Evolutionary conservation across 2,113 vertebrate genomes (phyloP), one percentile per base, ranked within the genome.

Genomic region (Gymnocephalus cernua): DNA sequence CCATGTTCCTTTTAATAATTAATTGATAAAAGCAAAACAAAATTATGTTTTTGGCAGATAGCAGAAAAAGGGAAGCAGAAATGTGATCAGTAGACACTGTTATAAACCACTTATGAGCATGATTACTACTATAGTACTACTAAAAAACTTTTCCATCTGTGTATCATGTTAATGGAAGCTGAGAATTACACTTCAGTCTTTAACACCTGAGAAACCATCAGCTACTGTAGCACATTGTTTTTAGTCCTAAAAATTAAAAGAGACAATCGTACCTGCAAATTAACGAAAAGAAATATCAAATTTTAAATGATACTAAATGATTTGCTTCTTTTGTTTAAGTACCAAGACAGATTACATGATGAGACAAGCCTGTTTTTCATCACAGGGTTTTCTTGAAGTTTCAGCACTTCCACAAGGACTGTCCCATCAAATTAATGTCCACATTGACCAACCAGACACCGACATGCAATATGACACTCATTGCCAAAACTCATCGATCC

Each of bases 401-500:
- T 58, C 41, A 69, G 32, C 15, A 21, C 14, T 44, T 80, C 18
- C 8, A 75, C 32, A 71, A 64, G 44, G 11, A 35, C 45, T 0
- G 74, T 58, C 32, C 38, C 51, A 47, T 59, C 27, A 63, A 51
- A 77, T 16, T 1, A 80, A 72, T 44, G 51, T 1, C 41, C 6
- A 21, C 58, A 84, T 2, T 59, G 23, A 81, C 68, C 18, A 41
- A 62, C 11, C 21, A 0, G 23, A 73, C 70, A 76, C 50, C 1
- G 10, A 61, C 21, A 51, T 56, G 45, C 19, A 77, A 63, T 38
- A 61, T 32, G 57, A 83, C 21, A 25, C 35, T 54, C 25, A 21
- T 4, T 69, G 25, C 23, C 41, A 63, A 79, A 57, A 32, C 10
- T 9, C 48, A 74, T 83, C 18, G 27, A 85, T 77, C 69, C 29